Evolutionary conservation across 2,113 vertebrate genomes (phyloP), one percentile per base, ranked within the genome.

Genomic region (Leptocoma aspasia): DNA sequence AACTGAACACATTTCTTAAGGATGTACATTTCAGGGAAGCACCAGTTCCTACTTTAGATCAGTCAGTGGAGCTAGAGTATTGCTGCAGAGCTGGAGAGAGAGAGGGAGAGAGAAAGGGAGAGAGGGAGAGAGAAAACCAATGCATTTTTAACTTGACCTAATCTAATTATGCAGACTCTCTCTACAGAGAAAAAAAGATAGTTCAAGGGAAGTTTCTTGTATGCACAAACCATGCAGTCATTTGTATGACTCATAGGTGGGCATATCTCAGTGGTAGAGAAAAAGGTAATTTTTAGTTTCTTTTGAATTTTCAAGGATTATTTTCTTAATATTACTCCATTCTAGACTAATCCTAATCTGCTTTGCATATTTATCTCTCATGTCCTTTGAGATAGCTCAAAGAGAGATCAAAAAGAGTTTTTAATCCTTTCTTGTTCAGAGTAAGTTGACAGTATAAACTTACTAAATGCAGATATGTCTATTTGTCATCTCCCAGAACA

Each of bases 41-140:
- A 82, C 86, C 86, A 96, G 82, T 97, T 97, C 94, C 91, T 95
- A 61, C 47, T 93, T 97, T 96, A 95, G 82, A 96, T 97, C 93
- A 96, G 86, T 92, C 92, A 96, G 79, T 96, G 89, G 88, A 97
- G 93, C 93, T 96, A 96, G 96, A 96, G 96, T 89, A 94, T 91
- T 96, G 82, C 94, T 96, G 85, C 65, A 96, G 93, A 97, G 45
- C 69, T 70, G 71, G 89, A 52, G 20, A 27, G 76, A 37, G 63
- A 11, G 47, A 30, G 19, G 2, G 23, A 3, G 17, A 52, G 73
- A 31, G 66, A 69, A 19, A 50, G 26, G 44, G 77, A 63, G 23
- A 47, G 31, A 61, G 33, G 21, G 77, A 71, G 42, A 60, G 47
- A 88, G n/a, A 64, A 91, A 79, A 81, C 5, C 15, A 49, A 27